phyloP scores from a whole-genome alignment of 2,797 vertebrate genomes.

The Poecile montanus region DNA sequence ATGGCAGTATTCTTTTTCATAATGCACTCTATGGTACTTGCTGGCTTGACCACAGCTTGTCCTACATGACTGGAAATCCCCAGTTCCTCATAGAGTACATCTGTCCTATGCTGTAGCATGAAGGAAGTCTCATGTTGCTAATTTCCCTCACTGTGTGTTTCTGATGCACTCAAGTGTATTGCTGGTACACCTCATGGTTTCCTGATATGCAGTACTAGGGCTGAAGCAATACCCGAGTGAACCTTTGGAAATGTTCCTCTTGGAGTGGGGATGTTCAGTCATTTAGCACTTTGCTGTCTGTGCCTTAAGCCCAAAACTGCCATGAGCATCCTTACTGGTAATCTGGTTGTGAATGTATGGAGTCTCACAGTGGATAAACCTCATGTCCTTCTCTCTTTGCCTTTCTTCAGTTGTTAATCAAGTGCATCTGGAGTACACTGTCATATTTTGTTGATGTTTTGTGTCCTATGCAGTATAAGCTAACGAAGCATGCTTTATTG shows the following conservation, averaged over 20 bases:
- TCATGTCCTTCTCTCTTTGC: background rate
- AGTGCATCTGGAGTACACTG: background rate
- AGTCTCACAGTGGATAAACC: background rate
- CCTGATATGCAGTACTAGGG: background rate
- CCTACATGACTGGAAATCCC: rapidly evolving
- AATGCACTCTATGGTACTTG: background rate
- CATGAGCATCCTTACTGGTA: background rate
- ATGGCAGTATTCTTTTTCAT: background rate
- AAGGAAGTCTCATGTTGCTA: background rate
- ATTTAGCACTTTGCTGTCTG: background rate
- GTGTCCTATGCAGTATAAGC: background rate
- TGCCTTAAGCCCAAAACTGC: background rate
- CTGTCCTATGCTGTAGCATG: background rate
- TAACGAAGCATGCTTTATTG: background rate
- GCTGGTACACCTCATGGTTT: background rate
- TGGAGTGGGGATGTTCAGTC: background rate
- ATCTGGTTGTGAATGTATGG: background rate
- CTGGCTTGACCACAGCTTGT: background rate
- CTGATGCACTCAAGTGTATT: background rate
- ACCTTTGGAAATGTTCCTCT: background rate
- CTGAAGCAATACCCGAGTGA: background rate
- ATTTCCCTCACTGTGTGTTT: background rate
- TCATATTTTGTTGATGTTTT: background rate
- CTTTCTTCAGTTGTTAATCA: background rate
- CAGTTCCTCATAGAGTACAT: background rate